Conservation (phyloP, 2,888 invertebrate species). For the Hirtodrosophila alboralis region DNA sequence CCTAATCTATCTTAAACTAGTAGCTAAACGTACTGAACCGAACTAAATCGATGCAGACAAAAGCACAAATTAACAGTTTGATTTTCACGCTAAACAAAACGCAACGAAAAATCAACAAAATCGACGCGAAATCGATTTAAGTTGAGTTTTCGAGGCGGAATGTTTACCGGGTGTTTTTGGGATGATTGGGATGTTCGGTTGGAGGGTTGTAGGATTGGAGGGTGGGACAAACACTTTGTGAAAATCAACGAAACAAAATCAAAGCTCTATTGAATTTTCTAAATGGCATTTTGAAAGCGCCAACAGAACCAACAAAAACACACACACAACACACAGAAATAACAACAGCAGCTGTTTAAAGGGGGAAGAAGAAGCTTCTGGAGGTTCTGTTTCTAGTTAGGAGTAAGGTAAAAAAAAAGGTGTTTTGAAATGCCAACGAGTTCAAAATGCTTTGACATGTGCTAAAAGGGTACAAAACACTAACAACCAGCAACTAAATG, state of each 20-base stretch:
- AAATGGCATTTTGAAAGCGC: slow-evolving; percentile 77
- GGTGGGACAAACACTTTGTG: slow-evolving; percentile 67
- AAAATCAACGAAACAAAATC: slow-evolving; percentile 78
- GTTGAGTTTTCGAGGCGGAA: slow-evolving; percentile 16
- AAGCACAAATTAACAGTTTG: slow-evolving; percentile 80
- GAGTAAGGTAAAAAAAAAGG: slow-evolving; percentile 60
- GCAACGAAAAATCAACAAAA: slow-evolving; percentile 76
- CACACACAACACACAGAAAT: slow-evolving; percentile 3
- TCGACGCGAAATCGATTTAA: slow-evolving; percentile 72
- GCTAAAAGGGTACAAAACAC: slow-evolving; percentile 66
- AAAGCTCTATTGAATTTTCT: slow-evolving; percentile 79
- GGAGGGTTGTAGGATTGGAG: not conserved
- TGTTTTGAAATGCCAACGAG: slow-evolving; percentile 73
- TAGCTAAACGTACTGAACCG: slow-evolving; percentile 29
- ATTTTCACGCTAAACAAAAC: slow-evolving; percentile 78
- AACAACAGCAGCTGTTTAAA: slow-evolving; percentile 22
- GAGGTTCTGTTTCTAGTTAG: slow-evolving; percentile 39
- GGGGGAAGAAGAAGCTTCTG: slow-evolving; percentile 28
- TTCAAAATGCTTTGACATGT: slow-evolving; percentile 76
- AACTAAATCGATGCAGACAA: slow-evolving; percentile 63
- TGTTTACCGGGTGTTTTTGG: slow-evolving; percentile 35
- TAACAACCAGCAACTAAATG: slow-evolving; percentile 4
- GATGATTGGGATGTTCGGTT: no score
- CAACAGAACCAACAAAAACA: slow-evolving; percentile 40
- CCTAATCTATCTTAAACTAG: slow-evolving; percentile 7